Percentiles rank a stretch among this genome's conserved stretches.
Evolutionary conservation across 64 coral and sea anemone genomes (phyloP).

Genomic region (Cladopsammia gracilis): DNA sequence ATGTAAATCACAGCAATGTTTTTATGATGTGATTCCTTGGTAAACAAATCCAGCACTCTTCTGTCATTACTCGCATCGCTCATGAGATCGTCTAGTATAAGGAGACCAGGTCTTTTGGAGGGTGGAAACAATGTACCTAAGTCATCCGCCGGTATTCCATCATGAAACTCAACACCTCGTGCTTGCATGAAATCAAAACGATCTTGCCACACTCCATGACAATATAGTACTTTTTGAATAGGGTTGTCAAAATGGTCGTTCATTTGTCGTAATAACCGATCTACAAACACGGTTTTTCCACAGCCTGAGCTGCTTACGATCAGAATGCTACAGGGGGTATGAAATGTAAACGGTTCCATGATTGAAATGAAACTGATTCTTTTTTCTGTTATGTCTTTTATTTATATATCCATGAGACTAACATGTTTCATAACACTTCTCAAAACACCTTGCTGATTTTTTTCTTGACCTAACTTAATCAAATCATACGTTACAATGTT

Average conservation of each 20-base stretch:
- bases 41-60: constrained; percentile 18
- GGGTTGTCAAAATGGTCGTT: background rate
- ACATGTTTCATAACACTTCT: no score
- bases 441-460: no score
- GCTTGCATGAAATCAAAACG: background rate
- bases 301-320: constrained; percentile 58
- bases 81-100: constrained; percentile 60
- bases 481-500: no score
- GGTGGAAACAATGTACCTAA: background rate
- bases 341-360: background rate
- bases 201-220: constrained; percentile 7
- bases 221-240: background rate
- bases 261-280: background rate
- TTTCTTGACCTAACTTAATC: no score
- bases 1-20: constrained; percentile 38
- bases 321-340: constrained; percentile 23
- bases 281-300: constrained; percentile 59
- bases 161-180: background rate
- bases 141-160: background rate
- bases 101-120: background rate
- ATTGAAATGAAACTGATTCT: no score
- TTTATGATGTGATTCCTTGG: constrained; percentile 43
- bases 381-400: no score
- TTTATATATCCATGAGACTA: no score
- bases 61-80: background rate